A percentile compares a stretch with the other conserved stretches of the same genome.
Conservation (phyloP, 1,140 invertebrate species). For the Drosophila setifemur region DNA sequence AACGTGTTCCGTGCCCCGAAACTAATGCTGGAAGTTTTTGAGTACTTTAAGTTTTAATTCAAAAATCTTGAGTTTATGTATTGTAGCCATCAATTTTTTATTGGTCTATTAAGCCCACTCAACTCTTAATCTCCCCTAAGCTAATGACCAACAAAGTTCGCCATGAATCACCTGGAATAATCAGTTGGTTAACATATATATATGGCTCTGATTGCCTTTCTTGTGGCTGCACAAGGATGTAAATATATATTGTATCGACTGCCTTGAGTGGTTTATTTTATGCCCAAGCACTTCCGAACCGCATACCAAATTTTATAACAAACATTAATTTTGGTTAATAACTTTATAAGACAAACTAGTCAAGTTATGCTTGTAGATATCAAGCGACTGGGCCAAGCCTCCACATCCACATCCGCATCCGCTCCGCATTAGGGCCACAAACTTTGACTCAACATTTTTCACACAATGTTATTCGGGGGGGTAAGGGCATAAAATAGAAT, state of each 20-base stretch:
- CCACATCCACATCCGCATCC: conserved; percentile 17
- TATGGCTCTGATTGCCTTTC: conserved; percentile 42
- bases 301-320: conserved; percentile 70
- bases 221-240: background rate
- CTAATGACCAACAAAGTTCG: conserved; percentile 37
- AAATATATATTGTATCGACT: background rate
- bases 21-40: conserved; percentile 13
- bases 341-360: conserved; percentile 71
- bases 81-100: conserved; percentile 22
- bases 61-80: background rate
- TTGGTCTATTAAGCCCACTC: conserved; percentile 8
- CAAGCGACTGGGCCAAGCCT: conserved; percentile 31
- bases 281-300: conserved; percentile 71
- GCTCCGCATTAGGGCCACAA: conserved; percentile 41
- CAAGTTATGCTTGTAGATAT: conserved; percentile 39
- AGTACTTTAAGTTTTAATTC: conserved; percentile 12
- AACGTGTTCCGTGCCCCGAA: conserved; percentile 5
- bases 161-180: conserved; percentile 27
- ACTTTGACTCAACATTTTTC: conserved; percentile 71
- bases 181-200: conserved; percentile 34
- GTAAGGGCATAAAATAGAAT: conserved; percentile 76
- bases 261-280: conserved; percentile 45
- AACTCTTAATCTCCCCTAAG: conserved; percentile 15
- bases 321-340: conserved; percentile 80
- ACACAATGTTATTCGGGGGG: conserved; percentile 57